Percentiles rank a stretch among this genome's conserved stretches.
These are phyloP conservation scores for Odontomachus brunneus DNA, from an alignment of 1,140 invertebrate species.

Conservation along the genomic window DNA sequence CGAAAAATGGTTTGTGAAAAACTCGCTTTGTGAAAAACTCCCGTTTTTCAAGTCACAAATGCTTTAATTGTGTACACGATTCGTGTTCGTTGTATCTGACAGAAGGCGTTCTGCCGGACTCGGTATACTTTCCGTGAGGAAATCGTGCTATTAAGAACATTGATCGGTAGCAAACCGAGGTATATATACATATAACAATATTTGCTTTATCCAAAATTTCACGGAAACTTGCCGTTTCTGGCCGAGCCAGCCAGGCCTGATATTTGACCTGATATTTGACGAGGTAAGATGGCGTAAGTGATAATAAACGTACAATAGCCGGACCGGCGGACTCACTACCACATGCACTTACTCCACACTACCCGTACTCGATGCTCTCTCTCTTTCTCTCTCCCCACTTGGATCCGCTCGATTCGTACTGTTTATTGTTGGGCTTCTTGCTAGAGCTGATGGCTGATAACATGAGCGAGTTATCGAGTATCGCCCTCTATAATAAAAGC, in stretches of 20 bases:
- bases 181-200: not conserved
- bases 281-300: slow-evolving; percentile 72
- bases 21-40: not conserved
- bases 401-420: slow-evolving; percentile 56
- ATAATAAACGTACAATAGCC: slow-evolving; percentile 30
- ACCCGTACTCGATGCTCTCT: slow-evolving; percentile 37
- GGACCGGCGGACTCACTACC: slow-evolving; percentile 42
- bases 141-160: not conserved
- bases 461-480: slow-evolving; percentile 55
- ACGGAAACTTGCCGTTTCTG: slow-evolving; percentile 10
- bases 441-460: slow-evolving; percentile 68
- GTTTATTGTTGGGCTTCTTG: slow-evolving; percentile 71
- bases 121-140: not conserved
- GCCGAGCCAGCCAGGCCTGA: slow-evolving; percentile 29
- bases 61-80: no score
- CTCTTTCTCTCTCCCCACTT: not conserved
- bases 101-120: slow-evolving; percentile 38
- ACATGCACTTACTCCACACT: slow-evolving; percentile 69
- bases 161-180: no score
- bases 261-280: slow-evolving; percentile 43
- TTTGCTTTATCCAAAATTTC: not conserved
- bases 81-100: slow-evolving; percentile 47
- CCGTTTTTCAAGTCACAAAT: not conserved
- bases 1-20: not conserved
- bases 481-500: slow-evolving; percentile 32